These are phyloP conservation scores for Diglossa cyanea DNA, from an alignment of 2,797 vertebrate genomes.

Conservation along the genomic window DNA sequence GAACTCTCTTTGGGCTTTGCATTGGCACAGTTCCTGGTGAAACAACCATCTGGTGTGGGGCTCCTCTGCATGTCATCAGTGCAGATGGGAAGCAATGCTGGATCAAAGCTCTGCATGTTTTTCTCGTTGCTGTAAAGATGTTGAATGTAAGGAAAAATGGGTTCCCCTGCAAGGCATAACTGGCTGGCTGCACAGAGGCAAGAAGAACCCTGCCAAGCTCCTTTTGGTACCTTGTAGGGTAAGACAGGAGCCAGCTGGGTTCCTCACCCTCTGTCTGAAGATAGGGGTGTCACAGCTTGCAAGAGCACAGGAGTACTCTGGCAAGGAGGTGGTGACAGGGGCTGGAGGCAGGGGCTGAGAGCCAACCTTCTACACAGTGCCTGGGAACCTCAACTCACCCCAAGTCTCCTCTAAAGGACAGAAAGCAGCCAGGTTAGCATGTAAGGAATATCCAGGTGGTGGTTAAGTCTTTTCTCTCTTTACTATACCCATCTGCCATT, in stretches of 20 bases:
- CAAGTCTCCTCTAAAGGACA: neutral
- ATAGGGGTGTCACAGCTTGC: neutral
- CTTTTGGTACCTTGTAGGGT: neutral
- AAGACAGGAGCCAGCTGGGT: neutral
- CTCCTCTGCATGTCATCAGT: neutral
- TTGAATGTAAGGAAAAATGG: neutral
- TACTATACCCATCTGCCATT: neutral
- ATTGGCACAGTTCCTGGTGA: neutral
- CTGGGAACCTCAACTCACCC: neutral
- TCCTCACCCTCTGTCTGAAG: neutral
- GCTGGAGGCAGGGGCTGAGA: neutral
- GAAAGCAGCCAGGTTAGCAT: neutral
- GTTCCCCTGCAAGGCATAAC: neutral
- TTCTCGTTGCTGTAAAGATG: neutral
- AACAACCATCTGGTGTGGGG: neutral
- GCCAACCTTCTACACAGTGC: fast-evolving
- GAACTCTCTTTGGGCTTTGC: neutral
- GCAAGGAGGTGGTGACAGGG: neutral
- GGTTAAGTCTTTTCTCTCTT: neutral
- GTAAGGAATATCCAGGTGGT: neutral
- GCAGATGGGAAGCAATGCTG: neutral
- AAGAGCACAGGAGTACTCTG: neutral
- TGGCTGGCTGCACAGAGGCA: neutral
- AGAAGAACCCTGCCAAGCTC: neutral
- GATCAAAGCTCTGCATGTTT: neutral